A percentile compares a stretch with the other conserved stretches of the same genome.
phyloP scores from a whole-genome alignment of 2,113 vertebrate genomes.

The Cricetomys ansorgei region DNA sequence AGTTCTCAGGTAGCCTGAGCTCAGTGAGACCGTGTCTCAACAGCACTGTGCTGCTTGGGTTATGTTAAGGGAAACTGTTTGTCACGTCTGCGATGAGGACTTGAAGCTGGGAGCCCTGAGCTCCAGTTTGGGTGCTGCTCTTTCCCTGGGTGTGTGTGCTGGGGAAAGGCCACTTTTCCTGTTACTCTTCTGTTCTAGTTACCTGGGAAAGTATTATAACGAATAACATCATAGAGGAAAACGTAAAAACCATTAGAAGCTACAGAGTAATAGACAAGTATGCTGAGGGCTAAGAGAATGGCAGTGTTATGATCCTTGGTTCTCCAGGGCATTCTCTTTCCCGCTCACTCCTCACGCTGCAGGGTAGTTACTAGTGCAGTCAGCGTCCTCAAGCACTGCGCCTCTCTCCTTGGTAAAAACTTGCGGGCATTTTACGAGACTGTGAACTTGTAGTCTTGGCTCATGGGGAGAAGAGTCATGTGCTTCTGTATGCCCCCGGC shows the following conservation, averaged over 20 bases:
- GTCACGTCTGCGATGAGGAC: not conserved
- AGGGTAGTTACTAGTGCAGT: not conserved
- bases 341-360: not conserved
- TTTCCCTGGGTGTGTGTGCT: not conserved
- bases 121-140: not conserved
- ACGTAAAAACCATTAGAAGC: not conserved
- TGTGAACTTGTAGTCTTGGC: not conserved
- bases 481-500: not conserved
- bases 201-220: not conserved
- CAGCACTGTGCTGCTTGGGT: not conserved
- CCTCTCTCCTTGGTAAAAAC: slow-evolving; percentile 32
- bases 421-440: not conserved
- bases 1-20: not conserved
- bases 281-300: not conserved
- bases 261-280: not conserved
- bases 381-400: not conserved
- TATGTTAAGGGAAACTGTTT: not conserved
- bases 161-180: not conserved
- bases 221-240: not conserved
- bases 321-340: not conserved
- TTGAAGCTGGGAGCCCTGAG: not conserved
- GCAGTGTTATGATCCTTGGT: not conserved
- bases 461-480: not conserved
- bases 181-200: not conserved
- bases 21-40: not conserved